These are phyloP conservation scores for Notodonta ziczac DNA, from an alignment of 2,888 invertebrate genomes.

Conservation along the genomic window DNA sequence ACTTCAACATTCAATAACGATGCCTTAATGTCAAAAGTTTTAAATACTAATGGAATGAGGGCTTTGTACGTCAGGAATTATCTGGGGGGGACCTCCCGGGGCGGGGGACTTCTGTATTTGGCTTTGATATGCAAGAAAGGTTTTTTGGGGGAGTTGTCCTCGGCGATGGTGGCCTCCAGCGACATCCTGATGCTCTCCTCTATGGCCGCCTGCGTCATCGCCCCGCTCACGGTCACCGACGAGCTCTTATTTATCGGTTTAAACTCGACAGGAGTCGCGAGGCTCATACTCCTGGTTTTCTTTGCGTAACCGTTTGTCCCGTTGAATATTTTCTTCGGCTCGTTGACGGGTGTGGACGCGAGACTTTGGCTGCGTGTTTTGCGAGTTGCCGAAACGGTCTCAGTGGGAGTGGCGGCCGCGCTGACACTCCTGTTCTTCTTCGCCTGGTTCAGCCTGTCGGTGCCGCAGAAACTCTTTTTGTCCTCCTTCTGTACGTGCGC, in stretches of 20 bases:
- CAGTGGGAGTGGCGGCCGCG: slow-evolving; percentile 60
- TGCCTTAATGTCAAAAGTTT: slow-evolving; percentile 48
- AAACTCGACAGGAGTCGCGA: slow-evolving; percentile 59
- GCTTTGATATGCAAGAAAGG: slow-evolving; percentile 89
- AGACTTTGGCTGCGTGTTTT: slow-evolving; percentile 73
- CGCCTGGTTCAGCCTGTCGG: slow-evolving; percentile 59
- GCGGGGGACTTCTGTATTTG: slow-evolving; percentile 89
- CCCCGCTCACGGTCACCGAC: slow-evolving; percentile 55
- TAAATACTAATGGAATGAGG: slow-evolving; percentile 69
- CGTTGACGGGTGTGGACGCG: slow-evolving; percentile 66
- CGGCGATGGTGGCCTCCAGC: slow-evolving; percentile 70
- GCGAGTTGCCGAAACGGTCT: slow-evolving; percentile 34
- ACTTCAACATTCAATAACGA: slow-evolving; percentile 29
- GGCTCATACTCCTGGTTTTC: slow-evolving; percentile 76
- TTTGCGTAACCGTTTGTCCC: slow-evolving; percentile 55
- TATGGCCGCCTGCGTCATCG: slow-evolving; percentile 77
- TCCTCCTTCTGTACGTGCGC: slow-evolving; percentile 56
- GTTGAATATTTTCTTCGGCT: slow-evolving; percentile 55
- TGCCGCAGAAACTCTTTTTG: slow-evolving; percentile 62
- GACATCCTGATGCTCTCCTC: slow-evolving; percentile 78
- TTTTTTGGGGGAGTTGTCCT: slow-evolving; percentile 69
- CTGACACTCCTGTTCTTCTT: slow-evolving; percentile 50
- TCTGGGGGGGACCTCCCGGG: slow-evolving; percentile 85
- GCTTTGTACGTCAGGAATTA: slow-evolving; percentile 47
- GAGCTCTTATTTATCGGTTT: slow-evolving; percentile 59